Conservation (phyloP, 2,888 invertebrate genomes). For the Agrotis puta region DNA sequence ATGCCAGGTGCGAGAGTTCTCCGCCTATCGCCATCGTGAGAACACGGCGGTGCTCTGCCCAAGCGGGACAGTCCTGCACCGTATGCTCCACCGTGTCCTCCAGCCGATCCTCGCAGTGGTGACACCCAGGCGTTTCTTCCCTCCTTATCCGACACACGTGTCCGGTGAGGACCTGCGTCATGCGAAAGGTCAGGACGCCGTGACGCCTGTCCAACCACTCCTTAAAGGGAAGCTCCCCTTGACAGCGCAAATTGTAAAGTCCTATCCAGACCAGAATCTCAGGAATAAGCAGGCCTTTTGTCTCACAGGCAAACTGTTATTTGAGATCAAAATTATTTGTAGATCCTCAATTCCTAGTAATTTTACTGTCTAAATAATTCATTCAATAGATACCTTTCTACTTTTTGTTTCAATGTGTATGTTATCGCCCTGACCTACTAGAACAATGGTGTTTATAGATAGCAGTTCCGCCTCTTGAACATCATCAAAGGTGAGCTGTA, state of each 20-base stretch:
- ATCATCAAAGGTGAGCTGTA: constrained; percentile 13
- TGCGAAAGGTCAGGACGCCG: too few species aligned
- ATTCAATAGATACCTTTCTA: neutral
- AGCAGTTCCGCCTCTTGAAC: constrained; percentile 26
- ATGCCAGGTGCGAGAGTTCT: too few species aligned
- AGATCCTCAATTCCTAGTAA: neutral
- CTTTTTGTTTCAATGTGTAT: neutral
- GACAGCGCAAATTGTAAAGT: neutral
- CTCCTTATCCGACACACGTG: too few species aligned
- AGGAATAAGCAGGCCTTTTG: neutral
- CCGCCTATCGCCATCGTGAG: too few species aligned
- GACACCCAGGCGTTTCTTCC: too few species aligned
- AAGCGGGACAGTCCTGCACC: too few species aligned
- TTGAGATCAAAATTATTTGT: neutral
- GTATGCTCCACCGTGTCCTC: too few species aligned
- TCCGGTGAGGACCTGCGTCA: too few species aligned
- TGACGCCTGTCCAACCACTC: too few species aligned
- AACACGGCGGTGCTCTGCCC: too few species aligned
- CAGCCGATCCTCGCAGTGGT: too few species aligned
- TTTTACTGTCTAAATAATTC: neutral
- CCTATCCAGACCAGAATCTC: neutral
- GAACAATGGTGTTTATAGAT: constrained; percentile 55
- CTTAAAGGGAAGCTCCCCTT: too few species aligned
- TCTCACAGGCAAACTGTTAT: neutral
- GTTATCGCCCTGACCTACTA: constrained; percentile 17